Percentiles rank a stretch among this genome's conserved stretches.
Conservation (phyloP, 1,140 invertebrate species). For the Rhopalosiphum padi region DNA sequence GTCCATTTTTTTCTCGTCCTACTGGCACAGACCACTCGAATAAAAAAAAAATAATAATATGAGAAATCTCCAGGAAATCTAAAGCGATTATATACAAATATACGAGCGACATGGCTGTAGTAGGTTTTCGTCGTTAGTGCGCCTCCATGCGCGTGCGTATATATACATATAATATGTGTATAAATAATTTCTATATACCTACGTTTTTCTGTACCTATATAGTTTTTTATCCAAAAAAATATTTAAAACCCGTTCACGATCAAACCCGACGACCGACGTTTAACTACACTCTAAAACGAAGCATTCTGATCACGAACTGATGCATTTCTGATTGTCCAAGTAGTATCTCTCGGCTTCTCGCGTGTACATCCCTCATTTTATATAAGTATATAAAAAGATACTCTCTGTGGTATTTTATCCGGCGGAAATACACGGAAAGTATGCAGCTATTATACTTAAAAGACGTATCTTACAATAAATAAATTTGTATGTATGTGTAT, state of each 20-base stretch:
- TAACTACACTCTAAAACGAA: not conserved
- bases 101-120: not conserved
- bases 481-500: not conserved
- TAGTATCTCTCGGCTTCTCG: not conserved
- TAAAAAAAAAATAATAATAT: not conserved
- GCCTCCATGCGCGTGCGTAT: not conserved
- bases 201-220: not conserved
- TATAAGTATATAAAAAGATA: not conserved
- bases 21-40: not conserved
- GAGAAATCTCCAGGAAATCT: slow-evolving; percentile 51
- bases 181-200: slow-evolving; percentile 42
- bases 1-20: not conserved
- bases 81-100: not conserved
- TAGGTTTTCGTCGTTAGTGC: slow-evolving; percentile 16
- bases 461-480: not conserved
- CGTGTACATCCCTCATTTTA: not conserved
- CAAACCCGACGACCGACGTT: slow-evolving; percentile 6
- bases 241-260: slow-evolving; percentile 57
- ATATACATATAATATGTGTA: not conserved
- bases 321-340: slow-evolving; percentile 30
- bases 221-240: slow-evolving; percentile 32
- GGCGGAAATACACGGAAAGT: not conserved
- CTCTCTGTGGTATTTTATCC: not conserved
- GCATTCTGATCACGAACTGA: slow-evolving; percentile 57
- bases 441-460: not conserved